Percentiles rank a stretch among this genome's conserved stretches.
These are phyloP conservation scores for Aphelenchoides fujianensis DNA, from an alignment of 1,140 invertebrate genomes.

Conservation along the genomic window DNA sequence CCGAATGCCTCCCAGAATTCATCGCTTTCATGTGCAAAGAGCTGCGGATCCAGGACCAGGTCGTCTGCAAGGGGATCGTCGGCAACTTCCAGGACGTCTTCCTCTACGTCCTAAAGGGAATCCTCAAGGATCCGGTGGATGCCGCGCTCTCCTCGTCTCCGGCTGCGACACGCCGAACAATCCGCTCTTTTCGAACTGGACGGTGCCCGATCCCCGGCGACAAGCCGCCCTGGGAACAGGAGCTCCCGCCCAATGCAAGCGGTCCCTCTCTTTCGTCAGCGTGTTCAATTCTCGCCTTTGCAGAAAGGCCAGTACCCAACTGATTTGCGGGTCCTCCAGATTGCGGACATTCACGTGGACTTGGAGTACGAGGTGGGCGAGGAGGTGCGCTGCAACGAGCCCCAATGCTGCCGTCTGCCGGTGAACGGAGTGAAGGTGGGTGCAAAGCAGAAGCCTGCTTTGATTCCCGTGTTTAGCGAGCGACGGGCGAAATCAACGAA, in stretches of 20 bases:
- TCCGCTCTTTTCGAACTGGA: conserved; percentile 44
- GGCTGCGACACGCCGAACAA: conserved; percentile 39
- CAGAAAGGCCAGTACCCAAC: conserved; percentile 21
- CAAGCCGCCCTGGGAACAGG: conserved; percentile 38
- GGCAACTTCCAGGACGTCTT: conserved; percentile 49
- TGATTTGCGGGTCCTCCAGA: conserved; percentile 38
- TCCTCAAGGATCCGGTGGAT: conserved; percentile 42
- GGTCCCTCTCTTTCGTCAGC: no score
- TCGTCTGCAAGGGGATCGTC: conserved; percentile 33
- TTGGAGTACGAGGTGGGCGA: conserved; percentile 35
- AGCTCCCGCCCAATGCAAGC: conserved; percentile 20
- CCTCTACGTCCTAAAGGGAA: conserved; percentile 41
- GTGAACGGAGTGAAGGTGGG: conserved; percentile 8
- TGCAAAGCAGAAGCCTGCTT: no score
- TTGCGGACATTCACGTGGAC: conserved; percentile 48
- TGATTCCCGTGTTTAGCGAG: no score
- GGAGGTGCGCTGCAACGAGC: conserved; percentile 46
- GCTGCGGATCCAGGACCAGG: conserved; percentile 32
- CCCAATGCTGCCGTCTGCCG: conserved; percentile 41
- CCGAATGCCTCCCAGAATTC: conserved; percentile 9
- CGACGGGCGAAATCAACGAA: conserved; percentile 17
- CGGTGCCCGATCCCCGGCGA: conserved; percentile 46
- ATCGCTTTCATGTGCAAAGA: conserved; percentile 32
- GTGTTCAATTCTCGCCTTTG: no score
- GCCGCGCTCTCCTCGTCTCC: conserved; percentile 49